Conservation (phyloP, 92 coral and sea anemone genomes). For the Umimayanthus kanabou region DNA sequence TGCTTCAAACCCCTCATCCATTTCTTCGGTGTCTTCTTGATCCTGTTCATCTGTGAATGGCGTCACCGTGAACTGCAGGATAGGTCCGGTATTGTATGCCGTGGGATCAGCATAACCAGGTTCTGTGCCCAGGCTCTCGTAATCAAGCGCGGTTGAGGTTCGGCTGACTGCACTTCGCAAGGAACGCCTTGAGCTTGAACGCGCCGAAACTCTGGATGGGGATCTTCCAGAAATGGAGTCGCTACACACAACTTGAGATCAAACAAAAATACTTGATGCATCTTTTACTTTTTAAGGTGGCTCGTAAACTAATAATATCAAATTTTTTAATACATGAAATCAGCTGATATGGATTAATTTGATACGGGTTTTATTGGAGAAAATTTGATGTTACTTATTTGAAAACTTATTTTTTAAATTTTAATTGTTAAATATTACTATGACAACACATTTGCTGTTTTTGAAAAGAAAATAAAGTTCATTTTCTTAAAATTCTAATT, state of each 20-base stretch:
- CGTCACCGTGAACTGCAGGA: not conserved
- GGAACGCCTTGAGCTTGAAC: constrained; percentile 45
- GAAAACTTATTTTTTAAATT: too few relatives aligned
- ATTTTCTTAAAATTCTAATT: too few relatives aligned
- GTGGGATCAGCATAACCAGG: constrained; percentile 27
- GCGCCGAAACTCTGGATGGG: constrained; percentile 25
- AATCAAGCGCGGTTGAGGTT: constrained; percentile 52
- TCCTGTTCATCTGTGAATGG: constrained; percentile 15
- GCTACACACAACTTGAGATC: not conserved
- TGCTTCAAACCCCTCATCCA: constrained; percentile 24
- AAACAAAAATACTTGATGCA: not conserved
- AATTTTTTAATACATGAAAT: not conserved
- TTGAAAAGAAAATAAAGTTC: too few relatives aligned
- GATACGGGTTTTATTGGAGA: too few relatives aligned
- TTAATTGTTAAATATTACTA: too few relatives aligned
- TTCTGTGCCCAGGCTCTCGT: constrained; percentile 32
- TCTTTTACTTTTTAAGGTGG: not conserved
- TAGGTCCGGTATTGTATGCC: not conserved
- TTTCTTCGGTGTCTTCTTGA: not conserved
- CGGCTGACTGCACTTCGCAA: constrained; percentile 41
- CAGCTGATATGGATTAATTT: too few relatives aligned
- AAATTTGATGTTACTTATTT: too few relatives aligned
- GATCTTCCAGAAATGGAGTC: constrained; percentile 25
- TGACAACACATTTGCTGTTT: too few relatives aligned
- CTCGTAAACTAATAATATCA: not conserved